Base-by-base conservation (phyloP, 2,797 vertebrate species). In the Nothura maculosa region DNA sequence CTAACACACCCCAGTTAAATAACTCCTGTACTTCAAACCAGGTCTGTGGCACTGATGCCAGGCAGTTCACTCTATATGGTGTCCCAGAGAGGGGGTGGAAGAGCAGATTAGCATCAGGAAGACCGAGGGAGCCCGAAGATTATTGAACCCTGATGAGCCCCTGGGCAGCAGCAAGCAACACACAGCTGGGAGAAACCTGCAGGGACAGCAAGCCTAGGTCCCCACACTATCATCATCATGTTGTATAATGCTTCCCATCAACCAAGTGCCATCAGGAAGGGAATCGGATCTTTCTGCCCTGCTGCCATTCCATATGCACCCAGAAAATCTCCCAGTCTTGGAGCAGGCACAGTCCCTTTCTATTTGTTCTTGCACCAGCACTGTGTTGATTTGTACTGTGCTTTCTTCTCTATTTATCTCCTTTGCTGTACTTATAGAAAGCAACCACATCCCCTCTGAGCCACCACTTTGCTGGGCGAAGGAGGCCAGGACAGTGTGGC, bases 181-280 rank as follows among this genome's bases (percentile, higher is more conserved):
- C 0, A 0, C 2, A 3, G 17, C 54, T 64, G 17, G 9, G 28
- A 81, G 21, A 13, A 43, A 61, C 47, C 40, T 34, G 20, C 9
- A 5, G 36, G 25, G 28, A 48, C 34, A 20, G 68, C 62, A 78
- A 4, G 13, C 11, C 32, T 5, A 17, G n/a, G 40, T 3, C 16
- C 32, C 22, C 1, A 0, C 85, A 50, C 58, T 9, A 2, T 40
- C 10, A 3, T 24, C 3, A 1, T 54, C 61, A 50, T 0, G 0
- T 28, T n/a, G 14, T 20, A 18, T 34, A 57, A 1, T 58, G 58
- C 64, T 42, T 66, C 58, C 38, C 66, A 78, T 48, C 75, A 34
- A 72, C 28, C 11, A 40, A 34, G 14, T 17, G 13, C 58, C 24
- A 16, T 25, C 58, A 22, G 32, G 24, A 22, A 36, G 34, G 24